Evolutionary conservation across 2,888 invertebrate species (phyloP), one percentile per base, ranked within the genome.

Genomic region (Diloba caeruleocephala): DNA sequence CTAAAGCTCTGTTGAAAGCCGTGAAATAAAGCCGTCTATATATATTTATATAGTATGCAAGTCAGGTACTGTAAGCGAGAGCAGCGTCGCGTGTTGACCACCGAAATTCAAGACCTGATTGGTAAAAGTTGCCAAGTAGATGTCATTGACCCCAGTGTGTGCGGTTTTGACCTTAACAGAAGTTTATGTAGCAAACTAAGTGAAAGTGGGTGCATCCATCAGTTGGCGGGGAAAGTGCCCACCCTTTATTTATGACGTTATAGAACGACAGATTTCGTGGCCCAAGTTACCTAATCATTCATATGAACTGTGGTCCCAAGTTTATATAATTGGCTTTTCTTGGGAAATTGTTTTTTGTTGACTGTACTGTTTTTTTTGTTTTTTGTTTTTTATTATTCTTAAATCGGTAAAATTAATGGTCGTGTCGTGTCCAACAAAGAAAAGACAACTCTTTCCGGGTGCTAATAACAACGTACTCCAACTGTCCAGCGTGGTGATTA

Each of bases 161-260:
- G 75, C 66, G 69, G 55, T 76, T 76, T 70, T 78, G 79, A 78
- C 78, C 76, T 78, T 74, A 70, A 52, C 57, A 45, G 63, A 73
- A 79, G 78, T 84, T 81, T 82, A 58, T 73, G 77, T 74, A 74
- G 71, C 71, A 75, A 74, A 79, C 53, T 64, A 50, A 78, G 84
- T 79, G 85, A 85, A 85, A 85, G 84, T 82, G 55, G 64, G 71
- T 66, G 58, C 74, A 82, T 82, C 78, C 73, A 80, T 82, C 79
- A 82, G 55, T 48, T 52, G 5, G 37, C 38, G 68, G 83, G 65
- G 85, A 84, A 84, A 84, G 84, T 73, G 68, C 46, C 67, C 75
- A 71, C 83, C 83, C 83, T 81, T 75, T 63, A 43, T 41, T 63
- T 61, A 44, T 57, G 53, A 54, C 52, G 36, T 33, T 46, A 48